These are phyloP conservation scores for Microdon myrmicae DNA, from an alignment of 2,888 invertebrate genomes.

Conservation along the genomic window DNA sequence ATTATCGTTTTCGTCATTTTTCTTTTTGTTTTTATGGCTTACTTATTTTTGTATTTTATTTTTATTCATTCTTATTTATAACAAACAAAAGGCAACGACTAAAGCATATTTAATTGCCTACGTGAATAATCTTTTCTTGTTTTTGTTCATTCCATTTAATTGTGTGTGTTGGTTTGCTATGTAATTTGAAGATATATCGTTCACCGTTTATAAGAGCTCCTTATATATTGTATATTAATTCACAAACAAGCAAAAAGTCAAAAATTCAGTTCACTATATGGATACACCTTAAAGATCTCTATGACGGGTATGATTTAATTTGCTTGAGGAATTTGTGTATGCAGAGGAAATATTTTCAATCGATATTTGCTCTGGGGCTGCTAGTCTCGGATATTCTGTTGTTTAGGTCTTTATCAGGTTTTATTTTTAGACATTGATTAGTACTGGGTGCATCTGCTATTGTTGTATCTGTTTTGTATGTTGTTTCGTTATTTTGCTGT, in stretches of 20 bases:
- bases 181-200: neutral
- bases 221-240: conserved; percentile 4
- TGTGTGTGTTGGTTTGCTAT: neutral
- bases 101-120: conserved; percentile 48
- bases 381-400: conserved; percentile 26
- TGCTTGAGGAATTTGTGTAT: conserved; percentile 37
- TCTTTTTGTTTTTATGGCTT: too few relatives aligned
- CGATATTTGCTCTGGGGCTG: conserved; percentile 31
- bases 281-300: conserved; percentile 28
- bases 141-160: conserved; percentile 26
- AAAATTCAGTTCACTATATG: conserved; percentile 11
- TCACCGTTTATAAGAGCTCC: neutral
- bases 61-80: too few relatives aligned
- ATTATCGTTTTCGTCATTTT: too few relatives aligned
- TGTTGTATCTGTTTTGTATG: conserved; percentile 4
- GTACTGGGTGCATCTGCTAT: conserved; percentile 30
- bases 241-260: too few relatives aligned
- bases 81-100: conserved; percentile 40
- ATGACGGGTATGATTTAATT: conserved; percentile 50
- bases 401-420: conserved; percentile 42
- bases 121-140: conserved; percentile 44
- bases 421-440: conserved; percentile 50
- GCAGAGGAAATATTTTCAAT: conserved; percentile 39
- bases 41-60: too few relatives aligned
- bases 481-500: conserved; percentile 11